A percentile compares a stretch with the other conserved stretches of the same genome.
phyloP scores from a whole-genome alignment of 2,888 invertebrate species.

The Caenorhabditis plicata region DNA sequence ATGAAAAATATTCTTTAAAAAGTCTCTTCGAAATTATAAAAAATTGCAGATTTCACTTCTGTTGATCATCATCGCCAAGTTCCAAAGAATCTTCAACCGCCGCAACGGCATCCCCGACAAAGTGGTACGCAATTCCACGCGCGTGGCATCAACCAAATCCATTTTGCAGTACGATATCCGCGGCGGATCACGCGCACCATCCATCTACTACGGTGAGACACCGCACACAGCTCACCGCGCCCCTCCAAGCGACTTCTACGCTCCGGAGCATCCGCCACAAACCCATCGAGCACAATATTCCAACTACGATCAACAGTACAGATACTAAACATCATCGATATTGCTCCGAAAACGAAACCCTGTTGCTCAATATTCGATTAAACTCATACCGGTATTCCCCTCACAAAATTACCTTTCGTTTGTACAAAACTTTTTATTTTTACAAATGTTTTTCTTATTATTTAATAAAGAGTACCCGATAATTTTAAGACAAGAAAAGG shows the following conservation, averaged over 20 bases:
- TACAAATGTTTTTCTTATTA: not conserved
- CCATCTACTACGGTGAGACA: slow-evolving; percentile 30
- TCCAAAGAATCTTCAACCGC: slow-evolving; percentile 63
- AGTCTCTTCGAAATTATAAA: not conserved
- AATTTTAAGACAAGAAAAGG: too few relatives aligned
- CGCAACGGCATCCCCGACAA: slow-evolving; percentile 46
- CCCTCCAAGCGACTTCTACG: slow-evolving; percentile 15
- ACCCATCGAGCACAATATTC: slow-evolving; percentile 16
- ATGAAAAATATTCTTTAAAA: too few relatives aligned
- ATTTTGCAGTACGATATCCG: slow-evolving; percentile 26
- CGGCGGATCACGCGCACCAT: slow-evolving; percentile 32
- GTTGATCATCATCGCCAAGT: slow-evolving; percentile 64
- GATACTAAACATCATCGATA: too few relatives aligned
- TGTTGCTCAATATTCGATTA: too few relatives aligned
- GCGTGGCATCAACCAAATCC: too few relatives aligned
- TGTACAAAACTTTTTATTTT: not conserved
- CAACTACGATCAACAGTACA: slow-evolving; percentile 24
- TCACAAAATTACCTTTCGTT: too few relatives aligned
- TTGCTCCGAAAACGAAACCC: too few relatives aligned
- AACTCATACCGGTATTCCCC: too few relatives aligned
- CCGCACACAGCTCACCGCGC: too few relatives aligned
- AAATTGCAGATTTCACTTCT: slow-evolving; percentile 61
- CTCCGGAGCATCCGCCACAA: slow-evolving; percentile 12
- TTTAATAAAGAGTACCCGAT: not conserved
- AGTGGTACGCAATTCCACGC: too few relatives aligned